Evolutionary conservation across 1,140 invertebrate genomes (phyloP).

Genomic region (Philopotamus ludificatus): DNA sequence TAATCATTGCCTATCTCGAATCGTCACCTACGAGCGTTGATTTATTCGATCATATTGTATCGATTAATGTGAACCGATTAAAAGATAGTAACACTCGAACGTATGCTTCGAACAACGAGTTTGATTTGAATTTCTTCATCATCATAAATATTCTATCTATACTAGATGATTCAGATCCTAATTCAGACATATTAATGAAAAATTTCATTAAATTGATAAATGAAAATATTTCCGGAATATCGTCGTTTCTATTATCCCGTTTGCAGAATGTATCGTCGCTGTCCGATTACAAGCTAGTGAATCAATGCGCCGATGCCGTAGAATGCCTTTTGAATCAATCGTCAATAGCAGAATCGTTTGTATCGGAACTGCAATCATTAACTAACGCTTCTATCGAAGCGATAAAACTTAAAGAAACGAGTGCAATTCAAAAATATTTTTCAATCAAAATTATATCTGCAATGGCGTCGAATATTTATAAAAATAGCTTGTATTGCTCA

Average conservation of each 20-base stretch:
- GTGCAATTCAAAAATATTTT: conserved; percentile 34
- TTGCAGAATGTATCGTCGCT: conserved; percentile 11
- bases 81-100: conserved; percentile 30
- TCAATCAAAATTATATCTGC: conserved; percentile 25
- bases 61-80: no score
- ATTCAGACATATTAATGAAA: neutral
- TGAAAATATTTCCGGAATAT: neutral
- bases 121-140: conserved; percentile 30
- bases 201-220: neutral
- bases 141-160: conserved; percentile 17
- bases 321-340: conserved; percentile 10
- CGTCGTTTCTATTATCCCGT: conserved; percentile 21
- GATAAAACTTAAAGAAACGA: conserved; percentile 5
- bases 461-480: conserved; percentile 20
- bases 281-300: conserved; percentile 18
- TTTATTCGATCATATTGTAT: conserved; percentile 14
- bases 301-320: conserved; percentile 19
- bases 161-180: neutral
- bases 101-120: conserved; percentile 25
- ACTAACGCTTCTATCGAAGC: neutral
- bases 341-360: neutral
- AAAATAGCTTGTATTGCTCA: conserved; percentile 15
- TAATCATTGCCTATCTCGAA: conserved; percentile 26
- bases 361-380: neutral
- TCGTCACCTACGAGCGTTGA: conserved; percentile 4